A percentile compares a stretch with the other conserved stretches of the same genome.
These are phyloP conservation scores for Chrosomus eos DNA, from an alignment of 2,797 vertebrate species.

Conservation along the genomic window DNA sequence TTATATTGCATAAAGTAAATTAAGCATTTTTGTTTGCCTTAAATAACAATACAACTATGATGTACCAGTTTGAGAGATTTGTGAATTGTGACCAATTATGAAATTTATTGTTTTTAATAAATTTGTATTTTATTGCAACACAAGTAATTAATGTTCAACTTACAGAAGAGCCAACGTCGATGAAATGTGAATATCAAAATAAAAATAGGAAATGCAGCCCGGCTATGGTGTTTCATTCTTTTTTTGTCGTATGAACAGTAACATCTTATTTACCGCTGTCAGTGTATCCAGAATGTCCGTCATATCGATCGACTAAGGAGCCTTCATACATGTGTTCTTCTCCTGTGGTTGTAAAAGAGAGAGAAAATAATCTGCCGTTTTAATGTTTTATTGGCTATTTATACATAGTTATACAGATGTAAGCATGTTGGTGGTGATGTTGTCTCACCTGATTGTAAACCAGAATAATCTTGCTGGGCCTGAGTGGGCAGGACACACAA, in stretches of 20 bases:
- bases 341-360: slow-evolving; percentile 62
- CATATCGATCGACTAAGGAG: slow-evolving; percentile 68
- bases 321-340: slow-evolving; percentile 73
- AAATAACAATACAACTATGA: background rate
- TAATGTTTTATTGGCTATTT: background rate
- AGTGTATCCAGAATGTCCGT: slow-evolving; percentile 62
- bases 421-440: background rate
- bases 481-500: slow-evolving; percentile 62
- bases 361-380: slow-evolving; percentile 1
- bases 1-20: background rate
- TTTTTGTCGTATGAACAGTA: background rate
- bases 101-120: background rate
- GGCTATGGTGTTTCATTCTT: background rate
- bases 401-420: background rate
- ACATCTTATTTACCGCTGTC: slow-evolving; percentile 67
- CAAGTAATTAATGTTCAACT: background rate
- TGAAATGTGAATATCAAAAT: background rate
- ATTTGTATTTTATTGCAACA: background rate
- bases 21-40: background rate
- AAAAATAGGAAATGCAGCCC: background rate
- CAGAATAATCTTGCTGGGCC: slow-evolving; percentile 74
- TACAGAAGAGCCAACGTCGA: background rate
- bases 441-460: slow-evolving; percentile 72
- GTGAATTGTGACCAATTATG: too few species aligned
- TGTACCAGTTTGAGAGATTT: background rate